phyloP scores from a whole-genome alignment of 2,797 vertebrate species.

The Simalia tracyae region DNA sequence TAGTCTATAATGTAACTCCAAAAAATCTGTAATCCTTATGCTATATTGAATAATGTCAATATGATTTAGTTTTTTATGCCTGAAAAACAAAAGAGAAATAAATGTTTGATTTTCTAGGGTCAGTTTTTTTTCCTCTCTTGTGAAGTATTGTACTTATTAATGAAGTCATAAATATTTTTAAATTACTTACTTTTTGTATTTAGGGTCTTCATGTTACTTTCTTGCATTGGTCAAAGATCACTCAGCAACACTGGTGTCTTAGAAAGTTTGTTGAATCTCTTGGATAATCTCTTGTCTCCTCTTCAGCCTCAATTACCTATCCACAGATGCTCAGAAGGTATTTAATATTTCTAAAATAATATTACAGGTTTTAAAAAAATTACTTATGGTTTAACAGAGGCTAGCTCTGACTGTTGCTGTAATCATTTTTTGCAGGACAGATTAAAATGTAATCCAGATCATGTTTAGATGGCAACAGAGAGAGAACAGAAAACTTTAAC shows the following conservation, averaged over 20 bases:
- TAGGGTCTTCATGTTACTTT: conserved; percentile 98
- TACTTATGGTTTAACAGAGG: background rate
- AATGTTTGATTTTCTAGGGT: background rate
- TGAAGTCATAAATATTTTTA: background rate
- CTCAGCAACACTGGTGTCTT: conserved; percentile 96
- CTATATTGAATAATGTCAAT: background rate
- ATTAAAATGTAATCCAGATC: background rate
- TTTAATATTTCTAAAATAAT: background rate
- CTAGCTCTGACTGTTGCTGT: background rate
- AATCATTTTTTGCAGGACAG: background rate
- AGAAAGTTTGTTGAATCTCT: conserved; percentile 94
- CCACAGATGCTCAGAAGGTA: conserved; percentile 91
- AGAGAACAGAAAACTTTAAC: background rate
- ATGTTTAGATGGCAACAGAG: background rate
- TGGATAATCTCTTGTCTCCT: conserved; percentile 92
- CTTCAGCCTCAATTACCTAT: conserved; percentile 86
- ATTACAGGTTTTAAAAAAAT: background rate
- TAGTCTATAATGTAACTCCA: background rate
- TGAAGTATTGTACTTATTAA: background rate
- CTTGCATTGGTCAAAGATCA: conserved; percentile 97
- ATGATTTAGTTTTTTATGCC: background rate
- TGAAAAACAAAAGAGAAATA: background rate
- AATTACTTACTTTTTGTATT: conserved; percentile 44
- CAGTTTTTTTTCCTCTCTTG: background rate
- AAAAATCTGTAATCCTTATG: background rate